phyloP scores from a whole-genome alignment of 2,888 invertebrate species.

The Pseudolycoriella hygida region DNA sequence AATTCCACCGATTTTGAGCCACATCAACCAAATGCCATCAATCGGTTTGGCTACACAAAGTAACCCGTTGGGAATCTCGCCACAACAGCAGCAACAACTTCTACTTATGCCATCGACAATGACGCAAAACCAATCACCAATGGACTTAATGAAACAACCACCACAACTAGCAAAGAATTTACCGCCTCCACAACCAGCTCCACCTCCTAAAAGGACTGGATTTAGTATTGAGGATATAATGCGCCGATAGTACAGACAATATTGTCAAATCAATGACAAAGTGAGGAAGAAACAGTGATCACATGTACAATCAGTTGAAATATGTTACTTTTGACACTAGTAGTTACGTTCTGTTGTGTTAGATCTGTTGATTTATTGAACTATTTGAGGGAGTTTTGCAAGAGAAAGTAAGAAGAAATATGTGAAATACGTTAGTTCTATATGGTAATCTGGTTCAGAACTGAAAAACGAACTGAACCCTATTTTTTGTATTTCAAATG shows the following conservation, averaged over 20 bases:
- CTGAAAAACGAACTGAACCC: too few relatives aligned
- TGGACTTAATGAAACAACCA: slow-evolving; percentile 5
- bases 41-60: slow-evolving; percentile 16
- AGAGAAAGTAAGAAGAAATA: too few relatives aligned
- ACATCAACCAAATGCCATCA: slow-evolving; percentile 14
- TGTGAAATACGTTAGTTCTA: too few relatives aligned
- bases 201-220: slow-evolving; percentile 56
- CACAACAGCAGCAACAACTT: slow-evolving; percentile 12
- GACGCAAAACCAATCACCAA: background rate
- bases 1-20: slow-evolving; percentile 18
- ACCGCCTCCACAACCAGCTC: slow-evolving; percentile 29
- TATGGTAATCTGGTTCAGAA: too few relatives aligned
- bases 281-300: background rate
- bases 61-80: slow-evolving; percentile 30
- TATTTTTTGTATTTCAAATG: too few relatives aligned
- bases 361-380: too few relatives aligned
- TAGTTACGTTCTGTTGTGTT: background rate
- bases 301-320: background rate
- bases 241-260: slow-evolving; percentile 41
- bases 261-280: background rate
- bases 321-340: too few relatives aligned
- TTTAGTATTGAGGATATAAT: slow-evolving; percentile 85
- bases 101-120: slow-evolving; percentile 13
- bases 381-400: too few relatives aligned
- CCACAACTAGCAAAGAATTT: background rate